These are phyloP conservation scores for Chelonus formosanus DNA, from an alignment of 2,888 invertebrate species.

Conservation along the genomic window DNA sequence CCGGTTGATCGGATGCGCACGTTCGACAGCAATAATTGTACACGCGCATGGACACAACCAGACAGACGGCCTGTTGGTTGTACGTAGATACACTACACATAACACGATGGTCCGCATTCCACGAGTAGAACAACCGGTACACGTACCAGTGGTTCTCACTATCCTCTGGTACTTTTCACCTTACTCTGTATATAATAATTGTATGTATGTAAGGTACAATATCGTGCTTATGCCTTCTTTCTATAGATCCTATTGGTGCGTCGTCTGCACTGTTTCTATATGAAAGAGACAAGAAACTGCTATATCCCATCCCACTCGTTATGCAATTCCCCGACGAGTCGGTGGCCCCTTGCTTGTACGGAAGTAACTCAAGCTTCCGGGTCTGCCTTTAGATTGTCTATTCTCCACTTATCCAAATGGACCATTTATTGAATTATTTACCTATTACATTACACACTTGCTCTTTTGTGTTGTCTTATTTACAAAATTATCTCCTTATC, in stretches of 20 bases:
- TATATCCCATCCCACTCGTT: slow-evolving; percentile 40
- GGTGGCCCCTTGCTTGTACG: slow-evolving; percentile 43
- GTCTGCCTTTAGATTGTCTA: too few species aligned
- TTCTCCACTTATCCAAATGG: too few species aligned
- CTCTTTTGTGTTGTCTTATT: too few species aligned
- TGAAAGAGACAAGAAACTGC: slow-evolving; percentile 2
- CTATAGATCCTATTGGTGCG: slow-evolving; percentile 31
- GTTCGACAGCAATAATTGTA: slow-evolving; percentile 35
- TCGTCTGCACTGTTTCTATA: slow-evolving; percentile 10
- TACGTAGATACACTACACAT: slow-evolving; percentile 41
- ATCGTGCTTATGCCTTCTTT: slow-evolving; percentile 24
- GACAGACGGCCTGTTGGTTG: slow-evolving; percentile 36
- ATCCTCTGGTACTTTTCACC: slow-evolving; percentile 24
- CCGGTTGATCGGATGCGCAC: slow-evolving; percentile 30
- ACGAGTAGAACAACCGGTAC: slow-evolving; percentile 65
- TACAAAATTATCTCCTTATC: too few species aligned
- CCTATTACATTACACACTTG: too few species aligned
- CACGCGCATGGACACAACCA: slow-evolving; percentile 30
- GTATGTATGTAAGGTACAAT: background rate
- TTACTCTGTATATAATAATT: slow-evolving; percentile 17
- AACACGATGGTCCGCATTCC: slow-evolving; percentile 61
- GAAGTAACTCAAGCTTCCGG: slow-evolving; percentile 37
- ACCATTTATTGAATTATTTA: too few species aligned
- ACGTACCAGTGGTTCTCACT: slow-evolving; percentile 62
- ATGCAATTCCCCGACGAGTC: slow-evolving; percentile 48